These are phyloP conservation scores for Scaptomyza cyrtandrae DNA, from an alignment of 2,888 invertebrate species.

Conservation along the genomic window DNA sequence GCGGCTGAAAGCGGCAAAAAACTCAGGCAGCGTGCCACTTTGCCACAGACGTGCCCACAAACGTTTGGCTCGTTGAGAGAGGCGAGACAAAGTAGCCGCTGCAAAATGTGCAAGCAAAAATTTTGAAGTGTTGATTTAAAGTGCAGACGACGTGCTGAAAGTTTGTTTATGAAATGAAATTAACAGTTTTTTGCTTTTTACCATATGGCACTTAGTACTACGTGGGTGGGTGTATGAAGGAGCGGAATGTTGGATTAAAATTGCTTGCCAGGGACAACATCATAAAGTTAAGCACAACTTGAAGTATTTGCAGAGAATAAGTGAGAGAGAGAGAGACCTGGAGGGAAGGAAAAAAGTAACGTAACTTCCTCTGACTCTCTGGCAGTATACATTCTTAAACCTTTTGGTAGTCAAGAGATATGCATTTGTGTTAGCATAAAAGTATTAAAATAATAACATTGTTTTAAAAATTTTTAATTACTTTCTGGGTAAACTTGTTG, in stretches of 20 bases:
- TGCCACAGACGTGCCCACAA: slow-evolving; percentile 57
- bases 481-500: not conserved
- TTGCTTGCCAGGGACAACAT: slow-evolving; percentile 21
- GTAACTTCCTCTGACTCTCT: not conserved
- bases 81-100: slow-evolving; percentile 9
- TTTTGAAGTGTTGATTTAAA: slow-evolving; percentile 75
- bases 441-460: not conserved
- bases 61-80: slow-evolving; percentile 17
- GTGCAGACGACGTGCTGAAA: slow-evolving; percentile 56
- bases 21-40: slow-evolving; percentile 29
- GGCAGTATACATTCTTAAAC: slow-evolving; percentile 8
- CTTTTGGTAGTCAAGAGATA: not conserved
- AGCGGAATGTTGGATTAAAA: slow-evolving; percentile 23
- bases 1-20: slow-evolving; percentile 42
- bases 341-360: not conserved
- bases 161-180: slow-evolving; percentile 63
- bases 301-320: not conserved
- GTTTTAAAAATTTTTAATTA: not conserved
- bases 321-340: not conserved
- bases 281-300: slow-evolving; percentile 14
- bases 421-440: not conserved
- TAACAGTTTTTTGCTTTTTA: slow-evolving; percentile 31
- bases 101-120: slow-evolving; percentile 55
- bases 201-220: slow-evolving; percentile 10
- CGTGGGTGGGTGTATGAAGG: not conserved